These are phyloP conservation scores for Tenualosa thibaudeaui DNA, from an alignment of 2,797 vertebrate species.

Conservation along the genomic window DNA sequence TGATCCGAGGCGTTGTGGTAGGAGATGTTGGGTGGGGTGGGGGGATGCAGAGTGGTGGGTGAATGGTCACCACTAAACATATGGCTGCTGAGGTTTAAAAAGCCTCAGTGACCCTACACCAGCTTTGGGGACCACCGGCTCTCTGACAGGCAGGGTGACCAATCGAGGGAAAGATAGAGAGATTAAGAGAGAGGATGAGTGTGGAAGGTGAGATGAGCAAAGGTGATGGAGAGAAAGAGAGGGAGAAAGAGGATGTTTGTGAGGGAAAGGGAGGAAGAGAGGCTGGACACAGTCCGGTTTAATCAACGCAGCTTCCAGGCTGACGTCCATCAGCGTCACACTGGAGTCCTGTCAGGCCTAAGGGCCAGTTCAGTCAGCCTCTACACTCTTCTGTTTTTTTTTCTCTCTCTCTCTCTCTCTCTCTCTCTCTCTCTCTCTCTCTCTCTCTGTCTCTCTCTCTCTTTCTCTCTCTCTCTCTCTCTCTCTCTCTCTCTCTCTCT, in stretches of 20 bases:
- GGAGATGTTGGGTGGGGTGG: too few species aligned
- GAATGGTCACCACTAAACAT: too few species aligned
- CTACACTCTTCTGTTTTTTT: background rate
- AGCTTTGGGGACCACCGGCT: conserved; percentile 34
- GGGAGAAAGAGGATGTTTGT: conserved; percentile 4
- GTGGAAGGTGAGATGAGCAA: background rate
- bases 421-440: background rate
- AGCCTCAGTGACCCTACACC: conserved; percentile 41
- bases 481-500: conserved; percentile 23
- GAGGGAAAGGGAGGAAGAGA: conserved; percentile 12
- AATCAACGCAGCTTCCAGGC: conserved; percentile 45
- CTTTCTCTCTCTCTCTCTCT: conserved; percentile 1
- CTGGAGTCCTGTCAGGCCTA: conserved; percentile 44
- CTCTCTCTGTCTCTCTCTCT: background rate
- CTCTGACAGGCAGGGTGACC: conserved; percentile 26
- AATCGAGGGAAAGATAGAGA: background rate
- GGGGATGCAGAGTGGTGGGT: too few species aligned
- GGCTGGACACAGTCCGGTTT: conserved; percentile 42
- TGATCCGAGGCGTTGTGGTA: too few species aligned
- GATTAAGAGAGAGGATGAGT: background rate
- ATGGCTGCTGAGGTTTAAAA: conserved; percentile 12
- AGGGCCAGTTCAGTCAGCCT: conserved; percentile 22
- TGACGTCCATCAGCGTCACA: conserved; percentile 44
- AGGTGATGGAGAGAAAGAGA: background rate
- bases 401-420: conserved; percentile 1